Base-by-base conservation (phyloP, 2,113 vertebrate genomes). In the Ranitomeya imitator region DNA sequence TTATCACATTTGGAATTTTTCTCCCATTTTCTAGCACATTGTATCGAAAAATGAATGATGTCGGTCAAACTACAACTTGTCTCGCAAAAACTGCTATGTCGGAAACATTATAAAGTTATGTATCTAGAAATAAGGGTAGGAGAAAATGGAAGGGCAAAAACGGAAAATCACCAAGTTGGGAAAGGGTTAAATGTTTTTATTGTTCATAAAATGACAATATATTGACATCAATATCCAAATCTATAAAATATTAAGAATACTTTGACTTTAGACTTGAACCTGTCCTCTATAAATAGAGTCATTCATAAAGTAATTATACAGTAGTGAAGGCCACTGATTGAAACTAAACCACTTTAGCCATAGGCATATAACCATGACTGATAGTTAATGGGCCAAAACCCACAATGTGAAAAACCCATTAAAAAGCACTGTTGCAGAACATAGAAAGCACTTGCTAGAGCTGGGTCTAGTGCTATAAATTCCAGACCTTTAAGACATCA, bases 401-500 rank as follows among this genome's bases (percentile, higher is more conserved):
- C 76, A 80, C 76, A 86, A 54, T 54, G 45, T 79, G n/a, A 86
- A 31, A 86, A 86, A 79, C 67, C 76, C 61, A 86, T 86, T 86
- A 55, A 79, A 69, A 21, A 86, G 77, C 85, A 69, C 10, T 86
- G 77, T 79, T 86, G 85, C 76, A 86, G 85, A 86, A 86, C 77
- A 86, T 12, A 79, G 31, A 65, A 57, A 19, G 73, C 57, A 65
- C 26, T 86, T 52, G 26, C 16, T 14, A 77, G 59, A 78, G 26
- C 55, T n/a, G 54, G 71, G 57, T 60, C 6, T 61, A 52, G 83
- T 1, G 6, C 65, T 57, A 83, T 83, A 78, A 82, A 61, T 67
- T 67, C 19, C 54, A 16, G 65, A 83, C 21, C 60, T n/a, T 37
- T 21, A 65, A 67, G 61, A 69, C 19, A 69, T 65, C 61, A 51